These are phyloP conservation scores for Bombus difficillimus DNA, from an alignment of 1,140 invertebrate species.

Conservation along the genomic window DNA sequence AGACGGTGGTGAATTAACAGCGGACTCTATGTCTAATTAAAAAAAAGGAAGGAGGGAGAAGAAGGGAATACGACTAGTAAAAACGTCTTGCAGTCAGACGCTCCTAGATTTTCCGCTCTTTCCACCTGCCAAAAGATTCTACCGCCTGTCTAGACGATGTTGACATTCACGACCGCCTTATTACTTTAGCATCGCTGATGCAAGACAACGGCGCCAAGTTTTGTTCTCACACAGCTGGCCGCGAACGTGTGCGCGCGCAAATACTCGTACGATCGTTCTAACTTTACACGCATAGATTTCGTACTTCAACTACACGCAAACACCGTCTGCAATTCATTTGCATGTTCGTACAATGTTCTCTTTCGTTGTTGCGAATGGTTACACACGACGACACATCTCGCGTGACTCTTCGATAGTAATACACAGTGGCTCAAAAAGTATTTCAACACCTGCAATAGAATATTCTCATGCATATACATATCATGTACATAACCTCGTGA, in stretches of 20 bases:
- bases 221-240: not conserved
- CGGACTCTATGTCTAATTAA: constrained; percentile 17
- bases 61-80: not conserved
- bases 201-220: constrained; percentile 31
- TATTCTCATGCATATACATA: not conserved
- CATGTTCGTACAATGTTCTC: not conserved
- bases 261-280: not conserved
- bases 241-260: not conserved
- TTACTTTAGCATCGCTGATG: constrained; percentile 33
- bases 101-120: constrained; percentile 6
- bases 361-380: not conserved
- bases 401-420: not conserved
- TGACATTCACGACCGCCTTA: constrained; percentile 42
- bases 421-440: not conserved
- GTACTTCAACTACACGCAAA: not conserved
- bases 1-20: not conserved
- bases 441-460: not conserved
- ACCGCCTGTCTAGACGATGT: constrained; percentile 15
- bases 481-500: not conserved
- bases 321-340: not conserved
- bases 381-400: not conserved
- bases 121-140: constrained; percentile 17
- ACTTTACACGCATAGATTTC: not conserved
- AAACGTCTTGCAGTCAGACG: constrained; percentile 7
- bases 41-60: not conserved